Conservation (phyloP, 2,797 vertebrate species). For the Falco columbarius region DNA sequence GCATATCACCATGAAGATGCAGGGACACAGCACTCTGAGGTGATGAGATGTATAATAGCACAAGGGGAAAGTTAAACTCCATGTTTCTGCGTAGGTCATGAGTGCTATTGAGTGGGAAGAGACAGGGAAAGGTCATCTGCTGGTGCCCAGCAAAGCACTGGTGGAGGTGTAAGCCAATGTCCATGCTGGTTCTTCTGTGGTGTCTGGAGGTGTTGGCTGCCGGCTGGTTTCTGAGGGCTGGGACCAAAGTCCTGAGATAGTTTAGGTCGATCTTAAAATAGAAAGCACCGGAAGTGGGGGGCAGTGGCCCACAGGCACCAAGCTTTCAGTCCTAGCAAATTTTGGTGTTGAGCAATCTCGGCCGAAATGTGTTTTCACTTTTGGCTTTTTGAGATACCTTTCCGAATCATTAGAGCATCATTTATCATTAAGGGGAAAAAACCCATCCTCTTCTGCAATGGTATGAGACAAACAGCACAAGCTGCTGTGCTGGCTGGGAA, state of each 20-base stretch:
- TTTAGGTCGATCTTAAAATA: not conserved
- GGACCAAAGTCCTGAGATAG: not conserved
- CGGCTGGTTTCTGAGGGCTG: not conserved
- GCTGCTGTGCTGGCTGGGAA: not conserved
- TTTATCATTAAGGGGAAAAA: not conserved
- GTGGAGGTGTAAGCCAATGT: not conserved
- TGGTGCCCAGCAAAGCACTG: not conserved
- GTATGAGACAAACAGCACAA: not conserved
- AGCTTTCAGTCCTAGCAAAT: not conserved
- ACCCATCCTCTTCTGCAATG: not conserved
- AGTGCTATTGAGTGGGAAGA: not conserved
- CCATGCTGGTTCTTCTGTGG: not conserved
- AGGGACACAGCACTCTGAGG: not conserved
- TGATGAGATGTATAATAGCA: not conserved
- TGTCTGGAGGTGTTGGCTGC: not conserved
- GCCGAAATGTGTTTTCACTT: not conserved
- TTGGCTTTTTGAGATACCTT: not conserved
- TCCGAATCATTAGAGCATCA: not conserved
- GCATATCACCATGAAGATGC: fast-evolving
- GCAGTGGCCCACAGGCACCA: not conserved
- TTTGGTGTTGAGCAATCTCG: not conserved
- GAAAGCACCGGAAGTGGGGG: not conserved
- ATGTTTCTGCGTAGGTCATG: fast-evolving
- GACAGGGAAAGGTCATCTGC: not conserved
- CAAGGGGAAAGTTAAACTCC: not conserved